Evolutionary conservation across 2,797 vertebrate genomes (phyloP).

Genomic region (Clarias platycephalus): DNA sequence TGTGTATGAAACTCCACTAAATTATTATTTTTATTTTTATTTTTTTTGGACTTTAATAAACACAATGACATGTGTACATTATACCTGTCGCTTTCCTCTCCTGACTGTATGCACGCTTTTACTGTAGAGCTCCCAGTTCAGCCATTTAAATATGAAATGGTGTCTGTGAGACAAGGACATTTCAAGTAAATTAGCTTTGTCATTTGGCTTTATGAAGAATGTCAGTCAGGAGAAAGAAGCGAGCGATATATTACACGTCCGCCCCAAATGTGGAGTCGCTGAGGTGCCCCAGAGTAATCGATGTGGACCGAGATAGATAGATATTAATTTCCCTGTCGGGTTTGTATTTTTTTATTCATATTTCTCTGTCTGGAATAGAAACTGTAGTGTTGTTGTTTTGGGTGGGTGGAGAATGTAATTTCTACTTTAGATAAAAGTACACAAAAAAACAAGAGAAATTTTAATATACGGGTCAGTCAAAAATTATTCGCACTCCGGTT

Average conservation of each 20-base stretch:
- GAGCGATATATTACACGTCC: conserved; percentile 16
- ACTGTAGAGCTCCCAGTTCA: too few relatives aligned
- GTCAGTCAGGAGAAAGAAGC: conserved; percentile 42
- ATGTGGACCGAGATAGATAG: conserved; percentile 45
- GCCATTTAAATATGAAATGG: background rate
- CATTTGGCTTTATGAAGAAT: conserved; percentile 32
- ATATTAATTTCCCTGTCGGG: conserved; percentile 44
- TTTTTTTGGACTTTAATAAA: background rate
- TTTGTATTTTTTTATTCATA: conserved; percentile 21
- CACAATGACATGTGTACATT: background rate
- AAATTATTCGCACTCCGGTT: too few relatives aligned
- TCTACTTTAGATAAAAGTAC: background rate
- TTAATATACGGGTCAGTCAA: too few relatives aligned
- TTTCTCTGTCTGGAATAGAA: conserved; percentile 32
- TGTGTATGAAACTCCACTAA: conserved; percentile 31
- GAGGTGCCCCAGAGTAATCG: conserved; percentile 44
- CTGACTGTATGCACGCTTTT: background rate
- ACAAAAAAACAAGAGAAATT: background rate
- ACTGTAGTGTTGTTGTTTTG: background rate
- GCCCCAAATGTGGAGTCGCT: background rate
- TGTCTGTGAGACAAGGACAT: background rate
- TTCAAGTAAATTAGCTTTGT: conserved; percentile 14
- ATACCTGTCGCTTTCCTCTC: background rate
- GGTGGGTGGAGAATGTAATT: too few relatives aligned
- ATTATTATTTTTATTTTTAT: background rate